These are phyloP conservation scores for Scomber japonicus DNA, from an alignment of 2,113 vertebrate genomes.

Conservation along the genomic window DNA sequence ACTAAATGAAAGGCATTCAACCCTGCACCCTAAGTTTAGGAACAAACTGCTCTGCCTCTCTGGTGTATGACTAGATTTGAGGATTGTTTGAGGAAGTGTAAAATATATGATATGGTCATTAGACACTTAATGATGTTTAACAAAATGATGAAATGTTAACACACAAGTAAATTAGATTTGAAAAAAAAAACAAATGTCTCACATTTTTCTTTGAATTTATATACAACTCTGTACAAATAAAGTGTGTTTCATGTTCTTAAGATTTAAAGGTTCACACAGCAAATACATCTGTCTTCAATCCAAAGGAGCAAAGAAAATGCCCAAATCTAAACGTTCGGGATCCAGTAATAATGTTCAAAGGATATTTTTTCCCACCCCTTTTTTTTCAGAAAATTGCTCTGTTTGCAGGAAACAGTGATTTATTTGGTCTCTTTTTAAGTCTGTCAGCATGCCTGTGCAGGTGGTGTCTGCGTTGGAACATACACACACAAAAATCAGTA, in stretches of 20 bases:
- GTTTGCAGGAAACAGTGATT: slow-evolving; percentile 68
- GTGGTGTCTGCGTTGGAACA: slow-evolving; percentile 49
- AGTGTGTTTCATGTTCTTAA: background rate
- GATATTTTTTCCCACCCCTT: slow-evolving; percentile 13
- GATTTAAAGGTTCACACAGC: slow-evolving; percentile 10
- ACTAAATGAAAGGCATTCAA: background rate
- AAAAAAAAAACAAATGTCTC: background rate
- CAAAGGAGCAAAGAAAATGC: slow-evolving; percentile 33
- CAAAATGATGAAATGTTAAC: background rate
- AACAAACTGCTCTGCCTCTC: background rate
- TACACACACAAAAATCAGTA: slow-evolving; percentile 30
- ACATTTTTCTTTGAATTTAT: background rate
- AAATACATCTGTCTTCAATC: slow-evolving; percentile 46
- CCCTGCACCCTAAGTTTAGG: background rate
- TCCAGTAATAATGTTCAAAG: slow-evolving; percentile 60
- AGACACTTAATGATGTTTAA: background rate
- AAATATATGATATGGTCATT: too few species aligned
- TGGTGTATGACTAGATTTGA: background rate
- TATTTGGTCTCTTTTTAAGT: slow-evolving; percentile 66
- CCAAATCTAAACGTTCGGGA: slow-evolving; percentile 36
- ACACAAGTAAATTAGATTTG: background rate
- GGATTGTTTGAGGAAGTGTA: background rate
- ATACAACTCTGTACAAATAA: background rate
- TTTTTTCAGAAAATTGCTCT: slow-evolving; percentile 44
- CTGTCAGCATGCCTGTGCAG: slow-evolving; percentile 66